A percentile compares a stretch with the other conserved stretches of the same genome.
Conservation (phyloP, 2,888 invertebrate genomes). For the Cerceris rybyensis region DNA sequence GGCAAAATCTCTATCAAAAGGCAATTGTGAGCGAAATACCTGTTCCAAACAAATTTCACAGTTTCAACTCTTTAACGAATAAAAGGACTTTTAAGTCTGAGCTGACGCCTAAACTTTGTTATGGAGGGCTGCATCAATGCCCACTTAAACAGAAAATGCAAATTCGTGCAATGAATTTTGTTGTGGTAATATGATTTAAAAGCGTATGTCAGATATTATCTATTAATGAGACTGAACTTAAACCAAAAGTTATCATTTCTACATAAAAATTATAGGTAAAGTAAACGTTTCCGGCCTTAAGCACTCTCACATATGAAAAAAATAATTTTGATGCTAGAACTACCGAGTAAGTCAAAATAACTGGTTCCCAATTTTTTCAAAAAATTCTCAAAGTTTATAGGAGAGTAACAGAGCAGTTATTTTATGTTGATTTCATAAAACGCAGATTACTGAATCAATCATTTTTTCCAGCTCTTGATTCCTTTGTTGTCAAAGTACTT, state of each 20-base stretch:
- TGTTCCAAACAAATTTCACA: constrained; percentile 42
- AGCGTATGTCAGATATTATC: constrained; percentile 31
- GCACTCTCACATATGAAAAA: constrained; percentile 26
- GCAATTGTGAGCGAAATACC: constrained; percentile 36
- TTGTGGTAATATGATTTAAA: constrained; percentile 53
- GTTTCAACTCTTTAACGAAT: constrained; percentile 54
- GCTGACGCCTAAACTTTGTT: constrained; percentile 40
- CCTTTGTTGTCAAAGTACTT: too few relatives aligned
- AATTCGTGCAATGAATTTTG: constrained; percentile 45
- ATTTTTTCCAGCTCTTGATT: too few relatives aligned
- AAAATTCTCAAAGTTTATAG: too few relatives aligned
- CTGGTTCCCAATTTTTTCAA: too few relatives aligned
- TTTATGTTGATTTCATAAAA: too few relatives aligned
- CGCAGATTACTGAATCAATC: too few relatives aligned
- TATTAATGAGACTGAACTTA: constrained; percentile 63
- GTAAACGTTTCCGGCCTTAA: constrained; percentile 40
- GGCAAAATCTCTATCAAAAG: constrained; percentile 55
- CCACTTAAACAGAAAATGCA: constrained; percentile 40
- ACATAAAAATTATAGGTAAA: constrained; percentile 33
- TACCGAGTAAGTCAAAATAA: too few relatives aligned
- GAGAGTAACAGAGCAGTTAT: too few relatives aligned
- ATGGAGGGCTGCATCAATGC: constrained; percentile 43
- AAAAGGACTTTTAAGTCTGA: constrained; percentile 32
- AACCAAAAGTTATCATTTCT: constrained; percentile 51
- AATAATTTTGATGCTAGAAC: too few relatives aligned